phyloP scores from a whole-genome alignment of 2,113 vertebrate species.

The Ophiodon elongatus region DNA sequence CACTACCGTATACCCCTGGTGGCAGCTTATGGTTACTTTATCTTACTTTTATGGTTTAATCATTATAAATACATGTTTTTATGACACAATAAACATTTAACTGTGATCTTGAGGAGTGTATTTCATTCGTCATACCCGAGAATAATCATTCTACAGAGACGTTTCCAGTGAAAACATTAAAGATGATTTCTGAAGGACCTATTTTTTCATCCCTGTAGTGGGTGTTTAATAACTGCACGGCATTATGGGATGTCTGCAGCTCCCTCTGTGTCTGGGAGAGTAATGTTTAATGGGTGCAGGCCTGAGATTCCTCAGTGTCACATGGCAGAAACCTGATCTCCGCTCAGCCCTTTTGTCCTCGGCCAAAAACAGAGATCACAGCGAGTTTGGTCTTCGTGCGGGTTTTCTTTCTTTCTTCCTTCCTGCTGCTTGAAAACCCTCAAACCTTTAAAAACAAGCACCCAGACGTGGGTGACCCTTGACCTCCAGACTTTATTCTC shows the following conservation, averaged over 20 bases:
- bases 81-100: not conserved
- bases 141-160: not conserved
- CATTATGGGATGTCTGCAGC: not conserved
- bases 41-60: not conserved
- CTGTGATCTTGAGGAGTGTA: too few species aligned
- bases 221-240: not conserved
- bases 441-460: constrained; percentile 25
- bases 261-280: not conserved
- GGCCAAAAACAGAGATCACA: constrained; percentile 60
- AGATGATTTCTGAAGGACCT: not conserved
- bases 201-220: not conserved
- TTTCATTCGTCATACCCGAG: not conserved
- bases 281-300: constrained; percentile 53
- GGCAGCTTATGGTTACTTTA: not conserved
- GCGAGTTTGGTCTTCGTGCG: constrained; percentile 27
- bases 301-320: constrained; percentile 85
- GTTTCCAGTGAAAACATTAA: not conserved
- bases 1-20: not conserved
- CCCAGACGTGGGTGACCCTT: not conserved
- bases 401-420: constrained; percentile 18
- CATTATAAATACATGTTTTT: not conserved
- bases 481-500: not conserved
- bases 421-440: not conserved
- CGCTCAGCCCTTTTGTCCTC: constrained; percentile 62
- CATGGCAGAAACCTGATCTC: constrained; percentile 87